These are phyloP conservation scores for Formicarius rufipectus DNA, from an alignment of 2,113 vertebrate species.

Conservation along the genomic window DNA sequence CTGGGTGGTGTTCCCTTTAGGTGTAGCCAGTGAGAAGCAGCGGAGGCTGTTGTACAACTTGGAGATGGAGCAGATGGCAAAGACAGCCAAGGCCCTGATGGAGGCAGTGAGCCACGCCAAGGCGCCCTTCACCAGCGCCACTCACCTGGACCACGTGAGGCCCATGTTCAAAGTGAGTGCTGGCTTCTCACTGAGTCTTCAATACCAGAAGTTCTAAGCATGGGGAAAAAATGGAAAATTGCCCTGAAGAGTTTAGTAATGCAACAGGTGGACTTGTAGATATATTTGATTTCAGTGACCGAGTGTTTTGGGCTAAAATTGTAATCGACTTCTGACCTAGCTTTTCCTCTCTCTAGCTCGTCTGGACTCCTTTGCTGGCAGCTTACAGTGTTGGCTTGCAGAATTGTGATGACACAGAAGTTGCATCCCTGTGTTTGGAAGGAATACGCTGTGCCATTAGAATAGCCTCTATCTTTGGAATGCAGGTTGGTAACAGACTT, in stretches of 20 bases:
- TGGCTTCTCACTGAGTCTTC: background rate
- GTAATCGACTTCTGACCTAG: background rate
- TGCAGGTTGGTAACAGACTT: slow-evolving; percentile 84
- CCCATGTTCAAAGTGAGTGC: slow-evolving; percentile 95
- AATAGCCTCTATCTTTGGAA: slow-evolving; percentile 94
- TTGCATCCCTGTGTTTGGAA: slow-evolving; percentile 92
- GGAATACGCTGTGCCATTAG: slow-evolving; percentile 95
- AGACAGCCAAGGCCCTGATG: slow-evolving; percentile 97
- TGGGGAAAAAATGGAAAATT: background rate
- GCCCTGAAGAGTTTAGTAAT: background rate
- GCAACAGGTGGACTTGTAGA: background rate
- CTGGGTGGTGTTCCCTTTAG: slow-evolving; percentile 63
- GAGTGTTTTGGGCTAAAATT: background rate
- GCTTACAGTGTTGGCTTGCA: slow-evolving; percentile 95
- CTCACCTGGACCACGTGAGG: slow-evolving; percentile 93
- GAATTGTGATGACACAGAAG: slow-evolving; percentile 96
- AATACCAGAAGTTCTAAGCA: background rate
- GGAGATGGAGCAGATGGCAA: slow-evolving; percentile 99
- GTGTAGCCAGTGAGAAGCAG: slow-evolving; percentile 92
- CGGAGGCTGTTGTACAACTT: slow-evolving; percentile 91
- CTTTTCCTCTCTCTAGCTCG: slow-evolving; percentile 79
- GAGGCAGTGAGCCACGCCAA: slow-evolving; percentile 97
- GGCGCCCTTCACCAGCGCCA: slow-evolving; percentile 94
- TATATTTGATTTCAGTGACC: background rate
- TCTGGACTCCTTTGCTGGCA: slow-evolving; percentile 93